Percentiles rank a stretch among this genome's conserved stretches.
Conservation (phyloP, 2,113 vertebrate genomes). For the Ondatra zibethicus region DNA sequence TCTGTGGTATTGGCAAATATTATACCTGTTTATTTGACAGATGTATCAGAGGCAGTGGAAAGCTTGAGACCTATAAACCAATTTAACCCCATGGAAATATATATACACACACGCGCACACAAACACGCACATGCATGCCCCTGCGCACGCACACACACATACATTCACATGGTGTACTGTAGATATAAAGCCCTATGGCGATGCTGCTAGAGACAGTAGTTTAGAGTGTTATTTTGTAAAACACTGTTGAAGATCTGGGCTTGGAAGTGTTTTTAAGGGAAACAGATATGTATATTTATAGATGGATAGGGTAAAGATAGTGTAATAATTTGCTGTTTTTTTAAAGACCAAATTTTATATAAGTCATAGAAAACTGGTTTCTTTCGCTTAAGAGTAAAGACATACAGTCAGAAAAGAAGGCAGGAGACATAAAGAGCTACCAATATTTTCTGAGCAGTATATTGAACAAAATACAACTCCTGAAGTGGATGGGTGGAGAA, state of each 20-base stretch:
- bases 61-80: background rate
- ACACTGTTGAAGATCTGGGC: background rate
- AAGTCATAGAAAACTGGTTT: background rate
- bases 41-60: constrained; percentile 33
- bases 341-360: background rate
- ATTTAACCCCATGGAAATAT: background rate
- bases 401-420: background rate
- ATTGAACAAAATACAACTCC: background rate
- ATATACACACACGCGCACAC: no score
- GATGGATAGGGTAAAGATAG: background rate
- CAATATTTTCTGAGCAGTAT: background rate
- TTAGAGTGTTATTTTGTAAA: constrained; percentile 21
- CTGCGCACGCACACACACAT: background rate
- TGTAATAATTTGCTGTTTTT: background rate
- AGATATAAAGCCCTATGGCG: background rate
- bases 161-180: background rate
- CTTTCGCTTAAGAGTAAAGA: constrained; percentile 26
- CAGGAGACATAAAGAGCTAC: background rate
- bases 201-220: background rate
- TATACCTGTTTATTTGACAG: background rate
- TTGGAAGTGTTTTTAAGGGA: background rate
- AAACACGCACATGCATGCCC: background rate
- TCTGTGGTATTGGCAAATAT: background rate
- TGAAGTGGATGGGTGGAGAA: background rate
- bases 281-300: background rate